These are phyloP conservation scores for Scatophagus argus DNA, from an alignment of 2,113 vertebrate species.

Conservation along the genomic window DNA sequence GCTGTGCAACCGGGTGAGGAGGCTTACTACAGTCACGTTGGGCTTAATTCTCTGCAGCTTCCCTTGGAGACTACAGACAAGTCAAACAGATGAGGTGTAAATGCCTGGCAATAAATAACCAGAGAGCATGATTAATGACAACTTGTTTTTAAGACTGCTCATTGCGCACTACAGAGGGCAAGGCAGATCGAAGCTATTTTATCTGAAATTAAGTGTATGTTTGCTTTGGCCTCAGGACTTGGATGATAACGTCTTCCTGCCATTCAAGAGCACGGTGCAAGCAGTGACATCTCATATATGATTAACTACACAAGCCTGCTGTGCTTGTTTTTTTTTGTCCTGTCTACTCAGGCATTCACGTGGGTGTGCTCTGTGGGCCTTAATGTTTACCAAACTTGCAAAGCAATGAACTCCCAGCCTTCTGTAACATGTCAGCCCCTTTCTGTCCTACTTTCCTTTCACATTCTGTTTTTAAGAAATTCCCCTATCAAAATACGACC, in stretches of 20 bases:
- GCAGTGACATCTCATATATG: slow-evolving; percentile 1
- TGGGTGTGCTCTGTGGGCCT: slow-evolving; percentile 1
- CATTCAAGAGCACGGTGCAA: neutral
- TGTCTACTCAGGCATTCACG: slow-evolving; percentile 4
- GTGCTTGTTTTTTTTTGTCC: slow-evolving; percentile 10
- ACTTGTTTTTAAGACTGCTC: neutral
- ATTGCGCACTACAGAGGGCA: slow-evolving; percentile 2
- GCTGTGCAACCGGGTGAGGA: slow-evolving; percentile 19
- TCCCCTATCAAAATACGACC: neutral
- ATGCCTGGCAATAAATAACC: slow-evolving; percentile 23
- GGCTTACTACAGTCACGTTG: slow-evolving; percentile 29
- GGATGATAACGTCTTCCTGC: neutral
- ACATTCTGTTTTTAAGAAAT: neutral
- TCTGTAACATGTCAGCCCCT: neutral
- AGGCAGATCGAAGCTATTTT: neutral
- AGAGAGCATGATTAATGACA: slow-evolving; percentile 1
- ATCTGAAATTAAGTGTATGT: slow-evolving; percentile 7
- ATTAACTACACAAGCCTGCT: neutral
- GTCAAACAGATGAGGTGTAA: slow-evolving; percentile 16
- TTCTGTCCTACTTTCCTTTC: slow-evolving; percentile 36
- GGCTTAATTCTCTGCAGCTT: slow-evolving; percentile 30
- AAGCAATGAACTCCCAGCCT: neutral
- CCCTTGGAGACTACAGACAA: neutral
- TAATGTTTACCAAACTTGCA: slow-evolving; percentile 20
- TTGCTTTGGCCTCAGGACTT: neutral